Evolutionary conservation across 2,888 invertebrate species (phyloP).

Genomic region (Silvanus unidentatus): DNA sequence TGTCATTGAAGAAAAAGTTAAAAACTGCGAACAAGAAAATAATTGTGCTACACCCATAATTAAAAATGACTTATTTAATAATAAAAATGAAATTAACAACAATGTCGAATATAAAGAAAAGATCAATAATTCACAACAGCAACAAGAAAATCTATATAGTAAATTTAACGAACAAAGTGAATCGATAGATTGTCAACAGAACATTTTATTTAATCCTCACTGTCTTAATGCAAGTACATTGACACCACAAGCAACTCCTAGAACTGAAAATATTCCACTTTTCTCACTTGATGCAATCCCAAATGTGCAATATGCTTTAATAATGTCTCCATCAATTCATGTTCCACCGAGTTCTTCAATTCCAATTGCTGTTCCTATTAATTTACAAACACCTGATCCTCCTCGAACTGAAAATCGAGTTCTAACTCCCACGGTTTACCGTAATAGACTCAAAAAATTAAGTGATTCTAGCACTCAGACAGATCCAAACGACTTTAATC

Average conservation of each 20-base stretch:
- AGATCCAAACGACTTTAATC: conserved; percentile 38
- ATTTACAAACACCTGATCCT: conserved; percentile 23
- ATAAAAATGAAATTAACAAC: conserved; percentile 26
- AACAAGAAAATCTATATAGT: no score
- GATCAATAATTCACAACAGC: background rate
- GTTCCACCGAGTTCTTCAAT: conserved; percentile 22
- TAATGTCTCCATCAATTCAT: conserved; percentile 46
- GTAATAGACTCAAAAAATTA: conserved; percentile 45
- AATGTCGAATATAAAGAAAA: conserved; percentile 20
- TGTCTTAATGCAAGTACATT: no score
- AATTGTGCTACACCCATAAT: no score
- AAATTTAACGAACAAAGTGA: no score
- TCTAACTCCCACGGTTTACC: conserved; percentile 54
- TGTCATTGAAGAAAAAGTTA: conserved; percentile 12
- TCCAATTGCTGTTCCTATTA: conserved; percentile 35
- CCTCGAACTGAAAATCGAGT: conserved; percentile 47
- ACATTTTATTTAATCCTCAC: no score
- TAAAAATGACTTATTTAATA: no score
- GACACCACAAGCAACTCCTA: conserved; percentile 5
- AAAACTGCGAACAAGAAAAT: conserved; percentile 18
- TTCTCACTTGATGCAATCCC: conserved; percentile 44
- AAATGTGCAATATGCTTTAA: conserved; percentile 55
- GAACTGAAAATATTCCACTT: conserved; percentile 1
- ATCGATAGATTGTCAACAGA: no score
- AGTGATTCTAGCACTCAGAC: conserved; percentile 68